Evolutionary conservation across 92 coral and sea anemone species (phyloP), one percentile per base, ranked within the genome.

Genomic region (Epizoanthus ramosus): DNA sequence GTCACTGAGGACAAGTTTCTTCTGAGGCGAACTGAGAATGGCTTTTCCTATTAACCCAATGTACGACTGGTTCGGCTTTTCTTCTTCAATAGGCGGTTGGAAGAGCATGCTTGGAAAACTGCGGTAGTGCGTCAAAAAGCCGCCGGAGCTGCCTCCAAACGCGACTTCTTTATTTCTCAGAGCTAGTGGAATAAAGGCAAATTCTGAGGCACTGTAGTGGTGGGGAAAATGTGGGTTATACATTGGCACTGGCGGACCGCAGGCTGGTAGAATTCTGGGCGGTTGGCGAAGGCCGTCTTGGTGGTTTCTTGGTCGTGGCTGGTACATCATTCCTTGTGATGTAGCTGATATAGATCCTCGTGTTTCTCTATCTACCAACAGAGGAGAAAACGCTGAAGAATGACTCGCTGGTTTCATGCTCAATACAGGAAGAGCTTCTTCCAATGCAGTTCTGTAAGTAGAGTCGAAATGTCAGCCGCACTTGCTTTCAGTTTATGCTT

Each of bases 11-110:
- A 87, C 90, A 56, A 87, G 84, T 16, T 87, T 87, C 21, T 87
- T 68, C 16, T 87, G 87, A 8, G 87, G 90, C 22, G 83, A 81
- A 68, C 90, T 87, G 82, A 87, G 77, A 60, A 87, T 87, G 15
- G 90, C 90, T 33, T 87, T 85, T 8, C 90, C 90, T 45, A 87
- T 87, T 28, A 87, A 28, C 2, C 90, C 90, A 57, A 87, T 87
- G 84, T 87, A 87, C 39, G 90, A 87, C 71, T 87, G 90, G 68
- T 75, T 87, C 3, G 90, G 90, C 18, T 87, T 87, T 39, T 87
- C 90, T 41, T 87, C 87, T 25, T 87, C 83, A 8, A 70, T 52
- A 79, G 82, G 59, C 22, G 21, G 37, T 77, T 61, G 71, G 47
- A 77, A 52, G 10, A 43, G 65, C 19, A 33, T 57, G 58, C 56